Evolutionary conservation across 1,140 invertebrate species (phyloP).

Genomic region (fruit fly (Drosophila melanogaster)): DNA sequence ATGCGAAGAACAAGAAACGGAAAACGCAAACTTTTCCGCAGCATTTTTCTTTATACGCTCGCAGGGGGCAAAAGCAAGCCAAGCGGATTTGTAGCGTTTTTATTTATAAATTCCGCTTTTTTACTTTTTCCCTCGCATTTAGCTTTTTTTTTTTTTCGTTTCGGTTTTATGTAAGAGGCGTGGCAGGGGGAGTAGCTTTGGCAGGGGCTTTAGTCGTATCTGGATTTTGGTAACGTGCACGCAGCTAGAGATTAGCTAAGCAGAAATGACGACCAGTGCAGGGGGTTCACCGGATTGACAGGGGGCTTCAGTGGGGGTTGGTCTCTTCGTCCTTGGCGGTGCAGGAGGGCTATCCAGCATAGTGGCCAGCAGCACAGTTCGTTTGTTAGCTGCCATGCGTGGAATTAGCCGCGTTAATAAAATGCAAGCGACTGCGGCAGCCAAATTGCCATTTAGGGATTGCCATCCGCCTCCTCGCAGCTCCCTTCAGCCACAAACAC

Average conservation of each 20-base stretch:
- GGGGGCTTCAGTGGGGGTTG: neutral
- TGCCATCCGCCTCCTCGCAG: slow-evolving; percentile 22
- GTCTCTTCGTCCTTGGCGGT: neutral
- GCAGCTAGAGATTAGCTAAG: slow-evolving; percentile 73
- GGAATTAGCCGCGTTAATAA: slow-evolving; percentile 77
- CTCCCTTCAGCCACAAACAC: neutral
- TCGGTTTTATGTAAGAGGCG: slow-evolving; percentile 49
- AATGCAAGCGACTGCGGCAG: slow-evolving; percentile 63
- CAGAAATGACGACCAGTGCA: slow-evolving; percentile 69
- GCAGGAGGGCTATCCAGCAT: neutral
- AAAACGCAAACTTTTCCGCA: slow-evolving; percentile 45
- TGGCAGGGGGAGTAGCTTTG: slow-evolving; percentile 1
- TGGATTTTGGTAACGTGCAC: slow-evolving; percentile 61
- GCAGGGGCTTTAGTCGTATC: slow-evolving; percentile 15
- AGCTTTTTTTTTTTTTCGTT: slow-evolving; percentile 25
- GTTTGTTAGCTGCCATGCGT: slow-evolving; percentile 30
- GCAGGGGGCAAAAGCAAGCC: slow-evolving; percentile 14
- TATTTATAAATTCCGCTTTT: slow-evolving; percentile 42
- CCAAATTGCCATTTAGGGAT: slow-evolving; percentile 75
- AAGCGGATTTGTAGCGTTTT: slow-evolving; percentile 71
- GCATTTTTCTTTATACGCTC: slow-evolving; percentile 40
- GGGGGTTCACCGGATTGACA: slow-evolving; percentile 19
- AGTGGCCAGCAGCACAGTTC: neutral
- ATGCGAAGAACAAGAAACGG: slow-evolving; percentile 27
- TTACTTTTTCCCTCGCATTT: slow-evolving; percentile 2